Percentiles rank a stretch among this genome's conserved stretches.
phyloP scores from a whole-genome alignment of 92 coral and sea anemone species.

The Porites rus region DNA sequence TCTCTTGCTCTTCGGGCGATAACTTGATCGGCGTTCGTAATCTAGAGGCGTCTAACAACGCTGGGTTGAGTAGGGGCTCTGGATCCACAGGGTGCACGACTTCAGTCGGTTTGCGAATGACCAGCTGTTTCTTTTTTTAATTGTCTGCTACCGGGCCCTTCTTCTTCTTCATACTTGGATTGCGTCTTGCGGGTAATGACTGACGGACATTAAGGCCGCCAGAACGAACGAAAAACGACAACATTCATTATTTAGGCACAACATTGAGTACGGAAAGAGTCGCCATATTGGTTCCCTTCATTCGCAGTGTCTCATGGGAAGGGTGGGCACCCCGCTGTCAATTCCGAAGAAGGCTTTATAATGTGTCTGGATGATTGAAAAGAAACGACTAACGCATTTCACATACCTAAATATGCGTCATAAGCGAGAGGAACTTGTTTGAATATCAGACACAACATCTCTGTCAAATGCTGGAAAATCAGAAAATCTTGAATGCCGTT shows the following conservation, averaged over 20 bases:
- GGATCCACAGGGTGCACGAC: constrained; percentile 92
- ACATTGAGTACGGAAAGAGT: constrained; percentile 15
- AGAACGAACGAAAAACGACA: constrained; percentile 74
- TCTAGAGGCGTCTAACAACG: constrained; percentile 72
- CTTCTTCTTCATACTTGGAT: constrained; percentile 87
- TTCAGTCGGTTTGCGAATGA: constrained; percentile 87
- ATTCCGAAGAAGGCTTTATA: background rate
- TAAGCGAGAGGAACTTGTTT: too few relatives aligned
- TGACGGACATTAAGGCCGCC: constrained; percentile 83
- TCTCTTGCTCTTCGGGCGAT: constrained; percentile 78
- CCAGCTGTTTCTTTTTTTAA: constrained; percentile 63
- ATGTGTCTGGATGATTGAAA: constrained; percentile 8
- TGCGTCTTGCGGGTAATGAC: constrained; percentile 81
- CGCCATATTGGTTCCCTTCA: constrained; percentile 80
- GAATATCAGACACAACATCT: background rate
- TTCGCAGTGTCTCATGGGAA: too few relatives aligned
- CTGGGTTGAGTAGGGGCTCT: constrained; percentile 77
- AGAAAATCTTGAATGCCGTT: constrained; percentile 8
- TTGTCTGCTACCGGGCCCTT: constrained; percentile 75
- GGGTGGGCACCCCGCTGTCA: too few relatives aligned
- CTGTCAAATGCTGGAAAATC: constrained; percentile 1
- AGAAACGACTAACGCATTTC: background rate
- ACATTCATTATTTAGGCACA: constrained; percentile 24
- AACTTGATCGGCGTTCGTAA: constrained; percentile 63
- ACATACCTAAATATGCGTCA: background rate